Evolutionary conservation across 1,140 invertebrate species (phyloP).

Genomic region (Cotesia glomerata): DNA sequence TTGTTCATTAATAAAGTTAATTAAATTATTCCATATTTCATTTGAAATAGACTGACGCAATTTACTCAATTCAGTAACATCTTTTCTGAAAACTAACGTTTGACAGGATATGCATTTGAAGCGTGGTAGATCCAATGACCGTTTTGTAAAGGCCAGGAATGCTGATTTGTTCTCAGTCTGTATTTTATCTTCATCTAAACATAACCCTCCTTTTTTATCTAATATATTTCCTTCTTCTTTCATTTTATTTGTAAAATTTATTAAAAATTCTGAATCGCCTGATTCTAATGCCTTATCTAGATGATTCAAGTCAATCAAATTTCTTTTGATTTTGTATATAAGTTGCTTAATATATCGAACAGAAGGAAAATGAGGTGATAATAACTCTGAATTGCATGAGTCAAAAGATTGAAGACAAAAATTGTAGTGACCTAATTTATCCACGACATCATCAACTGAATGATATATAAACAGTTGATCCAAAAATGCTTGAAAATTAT

Average conservation of each 20-base stretch:
- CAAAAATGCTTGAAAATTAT: too few relatives aligned
- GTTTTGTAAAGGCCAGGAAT: background rate
- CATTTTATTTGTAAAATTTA: too few relatives aligned
- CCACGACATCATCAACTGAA: background rate
- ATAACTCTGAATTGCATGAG: background rate
- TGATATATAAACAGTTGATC: too few relatives aligned
- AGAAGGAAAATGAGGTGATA: background rate
- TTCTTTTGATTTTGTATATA: too few relatives aligned
- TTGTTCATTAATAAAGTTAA: too few relatives aligned
- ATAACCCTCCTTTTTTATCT: background rate
- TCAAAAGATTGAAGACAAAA: too few relatives aligned
- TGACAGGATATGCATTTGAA: conserved; percentile 10
- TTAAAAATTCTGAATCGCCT: too few relatives aligned
- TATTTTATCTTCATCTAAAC: conserved; percentile 7
- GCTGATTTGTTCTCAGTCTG: background rate
- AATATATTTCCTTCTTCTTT: too few relatives aligned
- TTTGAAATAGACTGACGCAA: conserved; percentile 2
- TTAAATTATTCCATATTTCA: conserved; percentile 5
- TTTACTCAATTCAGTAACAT: conserved; percentile 14
- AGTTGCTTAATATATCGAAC: too few relatives aligned
- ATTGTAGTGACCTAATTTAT: too few relatives aligned
- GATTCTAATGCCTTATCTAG: too few relatives aligned
- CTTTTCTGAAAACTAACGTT: conserved; percentile 1
- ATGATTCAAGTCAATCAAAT: background rate
- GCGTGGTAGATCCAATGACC: background rate